Conservation (phyloP, 2,113 vertebrate species). For the Phodopus roborovskii region DNA sequence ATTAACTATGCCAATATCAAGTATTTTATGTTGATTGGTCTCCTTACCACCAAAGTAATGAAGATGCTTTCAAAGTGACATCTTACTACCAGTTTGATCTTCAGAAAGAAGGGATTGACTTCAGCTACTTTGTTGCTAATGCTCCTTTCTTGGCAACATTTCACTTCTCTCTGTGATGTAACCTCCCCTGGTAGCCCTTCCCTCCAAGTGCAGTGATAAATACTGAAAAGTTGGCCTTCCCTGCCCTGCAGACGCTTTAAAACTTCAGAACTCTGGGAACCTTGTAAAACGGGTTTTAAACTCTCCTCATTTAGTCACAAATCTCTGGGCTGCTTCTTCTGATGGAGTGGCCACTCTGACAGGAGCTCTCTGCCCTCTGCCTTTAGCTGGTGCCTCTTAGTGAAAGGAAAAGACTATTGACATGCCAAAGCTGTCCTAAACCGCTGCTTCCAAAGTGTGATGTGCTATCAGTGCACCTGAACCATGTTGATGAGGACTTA, state of each 20-base stretch:
- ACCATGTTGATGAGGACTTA: not conserved
- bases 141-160: slow-evolving; percentile 55
- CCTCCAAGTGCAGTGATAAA: slow-evolving; percentile 50
- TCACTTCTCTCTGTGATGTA: slow-evolving; percentile 55
- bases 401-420: slow-evolving; percentile 39
- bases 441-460: not conserved
- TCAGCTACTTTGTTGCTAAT: slow-evolving; percentile 29
- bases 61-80: slow-evolving; percentile 64
- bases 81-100: slow-evolving; percentile 58
- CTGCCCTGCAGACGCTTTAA: slow-evolving; percentile 48
- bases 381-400: slow-evolving; percentile 14
- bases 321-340: not conserved
- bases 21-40: slow-evolving; percentile 69
- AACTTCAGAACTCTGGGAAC: slow-evolving; percentile 63
- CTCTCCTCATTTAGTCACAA: slow-evolving; percentile 40
- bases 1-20: slow-evolving; percentile 74
- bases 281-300: slow-evolving; percentile 60
- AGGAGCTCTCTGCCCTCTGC: slow-evolving; percentile 13
- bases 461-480: not conserved
- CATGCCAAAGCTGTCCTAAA: not conserved
- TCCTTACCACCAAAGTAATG: slow-evolving; percentile 63
- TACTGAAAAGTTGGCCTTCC: slow-evolving; percentile 53
- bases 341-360: not conserved
- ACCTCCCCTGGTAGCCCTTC: not conserved
- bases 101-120: slow-evolving; percentile 50